phyloP scores from a whole-genome alignment of 2,797 vertebrate species.

The Leptoclinus maculatus region DNA sequence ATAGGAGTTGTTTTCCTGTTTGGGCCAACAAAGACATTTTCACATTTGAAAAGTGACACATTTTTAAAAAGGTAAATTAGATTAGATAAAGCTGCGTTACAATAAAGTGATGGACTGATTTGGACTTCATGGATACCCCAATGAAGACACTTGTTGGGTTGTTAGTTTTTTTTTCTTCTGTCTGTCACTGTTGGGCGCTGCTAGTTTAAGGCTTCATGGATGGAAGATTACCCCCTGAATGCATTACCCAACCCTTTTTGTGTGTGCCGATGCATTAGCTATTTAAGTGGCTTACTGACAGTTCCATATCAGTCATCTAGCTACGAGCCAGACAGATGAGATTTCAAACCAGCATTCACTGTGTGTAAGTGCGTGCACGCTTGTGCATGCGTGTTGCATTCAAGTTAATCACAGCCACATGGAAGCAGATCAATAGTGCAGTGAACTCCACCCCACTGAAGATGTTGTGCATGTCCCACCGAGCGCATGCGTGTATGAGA shows the following conservation, averaged over 20 bases:
- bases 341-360: constrained; percentile 37
- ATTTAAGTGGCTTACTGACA: constrained; percentile 48
- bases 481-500: constrained; percentile 6
- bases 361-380: constrained; percentile 3
- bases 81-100: not conserved
- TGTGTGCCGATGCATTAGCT: constrained; percentile 33
- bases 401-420: constrained; percentile 50
- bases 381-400: constrained; percentile 32
- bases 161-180: not conserved
- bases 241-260: not conserved
- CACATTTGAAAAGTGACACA: not conserved
- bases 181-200: not conserved
- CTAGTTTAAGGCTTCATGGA: not conserved
- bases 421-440: constrained; percentile 62
- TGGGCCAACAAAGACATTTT: not conserved
- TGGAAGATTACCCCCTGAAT: constrained; percentile 10
- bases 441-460: constrained; percentile 27
- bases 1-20: not conserved
- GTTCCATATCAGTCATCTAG: constrained; percentile 42
- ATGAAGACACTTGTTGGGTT: not conserved
- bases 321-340: constrained; percentile 44
- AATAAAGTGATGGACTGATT: no score
- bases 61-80: not conserved
- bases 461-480: constrained; percentile 31
- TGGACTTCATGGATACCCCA: not conserved